Evolutionary conservation across 2,888 invertebrate genomes (phyloP).

Genomic region (Drosophila mimetica): DNA sequence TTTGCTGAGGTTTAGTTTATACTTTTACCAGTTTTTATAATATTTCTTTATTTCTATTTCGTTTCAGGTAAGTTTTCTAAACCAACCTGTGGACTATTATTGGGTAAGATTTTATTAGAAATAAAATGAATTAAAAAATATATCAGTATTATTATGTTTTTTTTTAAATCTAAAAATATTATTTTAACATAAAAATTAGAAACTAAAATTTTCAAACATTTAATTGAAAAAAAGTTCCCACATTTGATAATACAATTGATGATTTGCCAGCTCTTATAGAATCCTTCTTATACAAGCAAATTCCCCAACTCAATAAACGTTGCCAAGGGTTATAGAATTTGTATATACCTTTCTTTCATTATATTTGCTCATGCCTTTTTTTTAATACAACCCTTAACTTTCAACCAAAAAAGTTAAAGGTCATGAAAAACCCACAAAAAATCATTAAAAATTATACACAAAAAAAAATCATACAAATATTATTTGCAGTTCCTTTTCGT

Average conservation of each 20-base stretch:
- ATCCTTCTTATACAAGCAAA: constrained; percentile 1
- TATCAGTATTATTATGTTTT: no score
- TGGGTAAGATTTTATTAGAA: constrained; percentile 27
- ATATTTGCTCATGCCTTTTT: neutral
- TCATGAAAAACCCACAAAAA: constrained; percentile 13
- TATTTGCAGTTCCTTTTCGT: constrained; percentile 3
- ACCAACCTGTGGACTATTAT: constrained; percentile 4
- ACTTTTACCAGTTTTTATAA: constrained; percentile 3
- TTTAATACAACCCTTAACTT: constrained; percentile 8
- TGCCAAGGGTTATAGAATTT: constrained; percentile 13
- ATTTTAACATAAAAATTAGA: no score
- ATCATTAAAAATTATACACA: constrained; percentile 28
- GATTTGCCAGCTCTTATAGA: neutral
- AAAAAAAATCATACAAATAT: constrained; percentile 1
- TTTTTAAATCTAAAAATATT: no score
- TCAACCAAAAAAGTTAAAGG: constrained; percentile 23
- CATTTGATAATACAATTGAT: neutral
- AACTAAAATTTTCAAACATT: no score
- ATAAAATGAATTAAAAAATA: no score
- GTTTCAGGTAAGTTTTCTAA: constrained; percentile 37
- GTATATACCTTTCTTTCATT: constrained; percentile 24
- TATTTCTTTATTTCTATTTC: constrained; percentile 13
- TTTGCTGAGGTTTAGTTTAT: neutral
- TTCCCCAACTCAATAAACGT: neutral
- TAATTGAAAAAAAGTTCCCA: no score